phyloP scores from a whole-genome alignment of 2,113 vertebrate genomes.

The Notechis scutatus region DNA sequence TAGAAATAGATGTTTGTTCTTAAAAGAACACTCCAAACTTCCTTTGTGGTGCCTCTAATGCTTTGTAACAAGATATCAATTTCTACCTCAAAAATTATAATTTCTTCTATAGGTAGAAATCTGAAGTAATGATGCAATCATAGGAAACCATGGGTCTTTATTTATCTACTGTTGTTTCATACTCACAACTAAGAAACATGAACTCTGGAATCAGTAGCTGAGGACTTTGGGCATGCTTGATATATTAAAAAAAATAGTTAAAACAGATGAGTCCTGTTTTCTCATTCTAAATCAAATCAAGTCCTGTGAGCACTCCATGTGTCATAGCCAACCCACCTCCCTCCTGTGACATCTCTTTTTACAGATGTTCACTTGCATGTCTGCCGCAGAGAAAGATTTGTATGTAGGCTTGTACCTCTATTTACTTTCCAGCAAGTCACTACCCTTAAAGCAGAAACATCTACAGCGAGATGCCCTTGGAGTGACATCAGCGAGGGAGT shows the following conservation, averaged over 20 bases:
- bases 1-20: conserved; percentile 49
- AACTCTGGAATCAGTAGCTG: conserved; percentile 19
- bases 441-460: background rate
- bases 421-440: background rate
- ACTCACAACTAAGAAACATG: conserved; percentile 15
- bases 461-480: background rate
- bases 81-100: conserved; percentile 57
- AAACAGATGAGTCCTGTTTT: background rate
- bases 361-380: background rate
- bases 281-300: background rate
- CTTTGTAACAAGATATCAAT: conserved; percentile 47
- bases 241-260: conserved; percentile 15
- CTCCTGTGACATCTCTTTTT: background rate
- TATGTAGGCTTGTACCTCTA: background rate
- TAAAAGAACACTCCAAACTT: conserved; percentile 52
- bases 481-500: background rate
- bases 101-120: conserved; percentile 47
- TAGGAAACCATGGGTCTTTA: conserved; percentile 47
- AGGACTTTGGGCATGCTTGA: background rate
- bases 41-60: conserved; percentile 48
- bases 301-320: background rate
- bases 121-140: conserved; percentile 51
- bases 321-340: too few relatives aligned
- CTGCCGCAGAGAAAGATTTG: background rate
- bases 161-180: conserved; percentile 50